Percentiles rank a stretch among this genome's conserved stretches.
These are phyloP conservation scores for Melanotaenia trifasciata DNA, from an alignment of 2,797 vertebrate species.

Conservation along the genomic window DNA sequence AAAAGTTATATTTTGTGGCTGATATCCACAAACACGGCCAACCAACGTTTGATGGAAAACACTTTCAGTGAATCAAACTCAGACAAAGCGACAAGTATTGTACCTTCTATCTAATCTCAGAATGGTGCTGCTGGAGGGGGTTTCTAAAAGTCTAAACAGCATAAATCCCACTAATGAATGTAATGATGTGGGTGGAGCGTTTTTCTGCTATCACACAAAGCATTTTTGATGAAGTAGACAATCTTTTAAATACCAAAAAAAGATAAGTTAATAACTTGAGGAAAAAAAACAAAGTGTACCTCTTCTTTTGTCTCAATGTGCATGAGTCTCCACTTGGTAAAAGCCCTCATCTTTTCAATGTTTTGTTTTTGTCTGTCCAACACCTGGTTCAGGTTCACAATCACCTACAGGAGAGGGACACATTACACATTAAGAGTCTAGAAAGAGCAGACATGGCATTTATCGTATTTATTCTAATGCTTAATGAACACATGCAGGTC, in stretches of 20 bases:
- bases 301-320: constrained; percentile 86
- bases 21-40: too few relatives aligned
- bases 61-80: too few relatives aligned
- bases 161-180: neutral
- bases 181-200: neutral
- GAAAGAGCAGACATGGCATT: constrained; percentile 14
- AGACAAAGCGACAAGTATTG: too few relatives aligned
- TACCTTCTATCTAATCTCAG: too few relatives aligned
- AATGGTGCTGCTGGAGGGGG: too few relatives aligned
- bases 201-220: neutral
- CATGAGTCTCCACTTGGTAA: constrained; percentile 90
- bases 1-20: too few relatives aligned
- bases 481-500: neutral
- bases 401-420: constrained; percentile 83
- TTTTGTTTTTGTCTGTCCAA: constrained; percentile 91
- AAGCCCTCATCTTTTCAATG: constrained; percentile 88
- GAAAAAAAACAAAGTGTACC: constrained; percentile 69
- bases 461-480: neutral
- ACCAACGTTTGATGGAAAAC: too few relatives aligned
- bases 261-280: neutral
- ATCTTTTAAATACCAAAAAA: neutral
- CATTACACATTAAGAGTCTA: constrained; percentile 16
- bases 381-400: constrained; percentile 87
- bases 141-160: neutral
- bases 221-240: neutral